Conservation (phyloP, 2,797 vertebrate genomes). For the Pseudochirops cupreus region DNA sequence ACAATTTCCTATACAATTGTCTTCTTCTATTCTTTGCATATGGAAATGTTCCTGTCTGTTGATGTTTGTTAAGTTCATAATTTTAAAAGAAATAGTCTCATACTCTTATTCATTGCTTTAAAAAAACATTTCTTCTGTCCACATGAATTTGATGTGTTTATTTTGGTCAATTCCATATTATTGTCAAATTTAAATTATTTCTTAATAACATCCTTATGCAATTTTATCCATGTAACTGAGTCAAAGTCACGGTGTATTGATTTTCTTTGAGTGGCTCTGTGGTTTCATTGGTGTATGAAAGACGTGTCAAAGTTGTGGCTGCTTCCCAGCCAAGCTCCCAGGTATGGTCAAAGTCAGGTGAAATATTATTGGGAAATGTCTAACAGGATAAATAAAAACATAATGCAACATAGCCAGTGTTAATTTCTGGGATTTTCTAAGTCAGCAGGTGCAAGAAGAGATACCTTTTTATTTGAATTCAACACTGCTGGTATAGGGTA, state of each 20-base stretch:
- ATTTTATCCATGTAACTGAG: background rate
- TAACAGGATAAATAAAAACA: background rate
- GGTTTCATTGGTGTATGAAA: background rate
- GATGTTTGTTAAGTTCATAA: background rate
- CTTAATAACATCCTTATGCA: background rate
- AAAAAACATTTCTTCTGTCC: background rate
- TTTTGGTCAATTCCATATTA: background rate
- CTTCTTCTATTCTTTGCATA: background rate
- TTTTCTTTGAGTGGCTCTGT: background rate
- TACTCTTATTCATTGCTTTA: background rate
- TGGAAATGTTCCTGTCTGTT: background rate
- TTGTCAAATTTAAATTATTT: background rate
- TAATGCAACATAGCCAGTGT: background rate
- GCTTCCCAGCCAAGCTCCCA: background rate
- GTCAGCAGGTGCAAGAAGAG: background rate
- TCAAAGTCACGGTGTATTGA: background rate
- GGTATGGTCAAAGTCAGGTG: background rate
- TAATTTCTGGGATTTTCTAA: background rate
- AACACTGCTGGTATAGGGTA: background rate
- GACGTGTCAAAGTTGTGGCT: background rate
- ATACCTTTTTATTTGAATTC: background rate
- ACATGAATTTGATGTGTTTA: background rate
- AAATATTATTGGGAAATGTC: background rate
- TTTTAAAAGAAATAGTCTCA: background rate
- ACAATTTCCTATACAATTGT: background rate